Evolutionary conservation across 2,888 invertebrate genomes (phyloP), one percentile per base, ranked within the genome.

Genomic region (Eledona agricola): DNA sequence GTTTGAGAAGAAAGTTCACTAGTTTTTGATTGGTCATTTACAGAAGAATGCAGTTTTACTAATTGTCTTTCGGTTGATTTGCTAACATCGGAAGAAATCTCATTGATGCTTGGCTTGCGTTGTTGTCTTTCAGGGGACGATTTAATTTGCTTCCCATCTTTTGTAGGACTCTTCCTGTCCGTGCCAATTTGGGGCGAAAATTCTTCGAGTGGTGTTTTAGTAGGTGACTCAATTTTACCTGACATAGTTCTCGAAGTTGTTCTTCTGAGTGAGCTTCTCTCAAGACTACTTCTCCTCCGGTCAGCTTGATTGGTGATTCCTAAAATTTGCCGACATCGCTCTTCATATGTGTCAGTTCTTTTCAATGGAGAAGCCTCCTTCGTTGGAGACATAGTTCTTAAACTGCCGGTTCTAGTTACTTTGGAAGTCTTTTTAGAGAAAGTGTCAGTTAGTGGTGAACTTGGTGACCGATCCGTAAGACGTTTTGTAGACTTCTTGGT

Each of bases 331-430:
- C 84, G 80, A 59, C 88, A 88, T 17, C 87, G 78, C 70, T 88
- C 87, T 71, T 88, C 88, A 57, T 87, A 88, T 1, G 88, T 88
- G 72, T 88, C 87, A 20, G 85, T 82, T 62, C 87, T 79, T 57
- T 81, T 82, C 1, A 85, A 82, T 22, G 26, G 32, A 32, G 31
- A 13, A 4, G 6, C 19, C 6, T 29, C 11, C 50, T 61, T 47
- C 34, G 58, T n/a, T 42, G 58, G 11, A 29, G 51, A 38, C 26
- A 15, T 9, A 19, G 32, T 9, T 55, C 59, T 35, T 37, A 61
- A 4, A 37, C 55, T 17, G 55, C 47, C 28, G 47, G 47, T 37
- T 32, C 55, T 3, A 32, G 40, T 4, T 20, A 37, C 20, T 17
- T 7, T 13, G 35, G 20, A 45, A 40, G 37, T 9, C 38, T 10